Evolutionary conservation across 2,888 invertebrate species (phyloP).

Genomic region (Bugula neritina): DNA sequence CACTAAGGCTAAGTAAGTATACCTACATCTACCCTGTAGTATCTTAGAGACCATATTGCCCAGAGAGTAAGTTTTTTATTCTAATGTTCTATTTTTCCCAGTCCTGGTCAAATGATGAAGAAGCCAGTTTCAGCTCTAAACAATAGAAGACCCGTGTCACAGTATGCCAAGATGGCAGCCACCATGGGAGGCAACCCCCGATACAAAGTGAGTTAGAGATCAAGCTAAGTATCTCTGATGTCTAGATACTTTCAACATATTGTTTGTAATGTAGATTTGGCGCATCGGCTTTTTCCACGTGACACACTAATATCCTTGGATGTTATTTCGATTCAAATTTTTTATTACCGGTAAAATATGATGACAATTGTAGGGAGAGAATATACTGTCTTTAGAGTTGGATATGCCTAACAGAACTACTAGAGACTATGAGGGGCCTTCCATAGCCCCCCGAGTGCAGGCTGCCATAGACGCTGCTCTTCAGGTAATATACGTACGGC

Average conservation of each 20-base stretch:
- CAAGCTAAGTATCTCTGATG: no score
- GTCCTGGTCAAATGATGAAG: conserved; percentile 46
- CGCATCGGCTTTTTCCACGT: neutral
- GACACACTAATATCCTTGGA: neutral
- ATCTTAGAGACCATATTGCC: neutral
- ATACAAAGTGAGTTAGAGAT: conserved; percentile 52
- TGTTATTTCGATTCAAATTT: neutral
- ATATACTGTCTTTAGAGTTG: conserved; percentile 68
- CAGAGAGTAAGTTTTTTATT: neutral
- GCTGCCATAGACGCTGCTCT: conserved; percentile 63
- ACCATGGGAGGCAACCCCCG: conserved; percentile 56
- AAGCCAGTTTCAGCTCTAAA: conserved; percentile 64
- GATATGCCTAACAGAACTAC: conserved; percentile 73
- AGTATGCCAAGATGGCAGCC: conserved; percentile 60
- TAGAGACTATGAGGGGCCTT: conserved; percentile 66
- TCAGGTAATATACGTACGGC: conserved; percentile 55
- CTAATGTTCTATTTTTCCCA: neutral
- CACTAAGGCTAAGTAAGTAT: conserved; percentile 44
- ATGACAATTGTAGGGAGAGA: conserved; percentile 63
- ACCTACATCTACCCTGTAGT: neutral
- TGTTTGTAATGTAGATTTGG: neutral
- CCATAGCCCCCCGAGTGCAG: conserved; percentile 67
- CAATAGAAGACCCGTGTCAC: conserved; percentile 61
- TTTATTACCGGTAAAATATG: no score
- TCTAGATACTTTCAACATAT: neutral